These are phyloP conservation scores for Myotis lucifugus DNA, from an alignment of 2,113 vertebrate genomes.

Conservation along the genomic window DNA sequence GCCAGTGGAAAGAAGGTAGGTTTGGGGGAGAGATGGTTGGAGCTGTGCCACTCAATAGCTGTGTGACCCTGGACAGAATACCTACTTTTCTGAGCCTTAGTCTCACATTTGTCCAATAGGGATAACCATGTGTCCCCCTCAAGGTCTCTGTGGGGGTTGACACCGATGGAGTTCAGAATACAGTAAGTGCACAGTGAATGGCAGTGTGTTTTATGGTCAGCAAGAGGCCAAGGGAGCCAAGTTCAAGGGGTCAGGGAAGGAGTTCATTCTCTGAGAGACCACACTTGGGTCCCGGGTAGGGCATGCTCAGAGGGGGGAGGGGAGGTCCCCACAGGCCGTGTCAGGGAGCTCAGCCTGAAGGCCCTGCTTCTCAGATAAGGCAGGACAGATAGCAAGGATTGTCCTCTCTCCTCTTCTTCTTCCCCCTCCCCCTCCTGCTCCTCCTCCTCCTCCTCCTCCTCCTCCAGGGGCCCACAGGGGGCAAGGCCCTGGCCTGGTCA, in stretches of 20 bases:
- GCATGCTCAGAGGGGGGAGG: neutral
- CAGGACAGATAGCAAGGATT: neutral
- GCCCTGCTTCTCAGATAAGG: neutral
- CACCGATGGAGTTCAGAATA: neutral
- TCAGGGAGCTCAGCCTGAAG: neutral
- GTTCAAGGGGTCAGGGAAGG: neutral
- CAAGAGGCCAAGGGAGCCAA: neutral
- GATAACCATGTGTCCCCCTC: neutral
- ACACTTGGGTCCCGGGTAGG: neutral
- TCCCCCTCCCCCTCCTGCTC: neutral
- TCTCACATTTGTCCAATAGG: neutral
- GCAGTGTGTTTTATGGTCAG: neutral
- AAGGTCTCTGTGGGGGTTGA: neutral
- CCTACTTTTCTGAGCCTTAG: neutral
- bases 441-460: neutral
- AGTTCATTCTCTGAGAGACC: neutral
- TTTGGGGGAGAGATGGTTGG: neutral
- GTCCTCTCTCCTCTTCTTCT: neutral
- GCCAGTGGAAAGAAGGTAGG: neutral
- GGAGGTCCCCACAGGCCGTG: neutral
- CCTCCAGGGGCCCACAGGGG: neutral
- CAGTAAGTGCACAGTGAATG: neutral
- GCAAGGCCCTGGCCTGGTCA: constrained; percentile 30
- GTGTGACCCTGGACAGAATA: neutral
- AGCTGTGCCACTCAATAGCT: neutral